A percentile compares a stretch with the other conserved stretches of the same genome.
Evolutionary conservation across 2,888 invertebrate species (phyloP).

Genomic region (Synanthedon formicaeformis): DNA sequence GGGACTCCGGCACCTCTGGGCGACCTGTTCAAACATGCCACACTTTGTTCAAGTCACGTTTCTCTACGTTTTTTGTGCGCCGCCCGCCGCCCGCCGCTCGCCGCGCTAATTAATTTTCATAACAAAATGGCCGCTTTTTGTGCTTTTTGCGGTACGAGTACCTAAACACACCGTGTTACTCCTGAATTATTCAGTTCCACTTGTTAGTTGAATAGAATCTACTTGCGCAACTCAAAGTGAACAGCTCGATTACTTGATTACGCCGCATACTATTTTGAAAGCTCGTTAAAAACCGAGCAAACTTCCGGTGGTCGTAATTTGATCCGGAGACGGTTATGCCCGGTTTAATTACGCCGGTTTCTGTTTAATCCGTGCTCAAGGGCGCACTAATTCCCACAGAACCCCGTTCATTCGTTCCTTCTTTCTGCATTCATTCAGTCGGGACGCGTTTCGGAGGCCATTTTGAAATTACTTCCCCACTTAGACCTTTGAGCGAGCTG

Average conservation of each 20-base stretch:
- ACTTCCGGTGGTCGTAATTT: slow-evolving; percentile 1
- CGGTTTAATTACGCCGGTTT: slow-evolving; percentile 8
- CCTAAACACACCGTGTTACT: not conserved
- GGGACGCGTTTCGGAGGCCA: not conserved
- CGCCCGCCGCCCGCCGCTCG: not conserved
- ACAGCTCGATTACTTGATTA: not conserved
- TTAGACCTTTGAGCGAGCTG: not conserved
- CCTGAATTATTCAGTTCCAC: not conserved
- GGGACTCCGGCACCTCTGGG: not conserved
- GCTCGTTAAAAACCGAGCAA: slow-evolving; percentile 7
- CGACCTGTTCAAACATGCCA: not conserved
- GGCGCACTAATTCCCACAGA: slow-evolving; percentile 10
- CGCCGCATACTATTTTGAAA: slow-evolving; percentile 1
- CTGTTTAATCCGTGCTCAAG: slow-evolving; percentile 9
- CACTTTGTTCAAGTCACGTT: not conserved
- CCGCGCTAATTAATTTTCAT: not conserved
- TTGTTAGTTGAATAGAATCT: not conserved
- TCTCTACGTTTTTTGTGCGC: not conserved
- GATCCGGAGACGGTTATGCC: slow-evolving; percentile 5
- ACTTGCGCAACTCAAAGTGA: not conserved
- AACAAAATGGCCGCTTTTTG: not conserved
- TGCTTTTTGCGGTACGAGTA: not conserved
- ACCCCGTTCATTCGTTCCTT: slow-evolving; percentile 7
- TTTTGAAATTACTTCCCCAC: not conserved
- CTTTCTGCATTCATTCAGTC: slow-evolving; percentile 5